phyloP scores from a whole-genome alignment of 2,797 vertebrate genomes.

The Lepilemur ruficaudatus region DNA sequence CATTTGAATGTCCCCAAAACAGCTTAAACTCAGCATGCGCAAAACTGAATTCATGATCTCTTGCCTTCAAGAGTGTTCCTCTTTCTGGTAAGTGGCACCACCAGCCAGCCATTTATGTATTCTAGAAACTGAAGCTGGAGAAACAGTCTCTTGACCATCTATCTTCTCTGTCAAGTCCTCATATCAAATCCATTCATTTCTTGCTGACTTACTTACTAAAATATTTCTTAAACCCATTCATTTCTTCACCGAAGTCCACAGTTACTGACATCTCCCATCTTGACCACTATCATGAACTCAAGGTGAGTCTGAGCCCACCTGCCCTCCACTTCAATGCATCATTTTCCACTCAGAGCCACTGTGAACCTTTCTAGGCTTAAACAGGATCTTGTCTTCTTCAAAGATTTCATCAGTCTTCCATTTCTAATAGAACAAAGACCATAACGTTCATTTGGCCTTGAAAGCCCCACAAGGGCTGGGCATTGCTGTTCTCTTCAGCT shows the following conservation, averaged over 20 bases:
- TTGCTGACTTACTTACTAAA: neutral
- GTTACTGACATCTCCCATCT: neutral
- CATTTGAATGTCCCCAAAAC: neutral
- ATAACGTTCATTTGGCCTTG: neutral
- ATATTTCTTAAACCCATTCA: conserved; percentile 7
- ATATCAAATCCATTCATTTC: neutral
- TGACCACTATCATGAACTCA: neutral
- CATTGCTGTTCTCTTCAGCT: neutral
- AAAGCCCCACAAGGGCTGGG: neutral
- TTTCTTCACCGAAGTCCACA: neutral
- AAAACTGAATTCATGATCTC: neutral
- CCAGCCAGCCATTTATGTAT: neutral
- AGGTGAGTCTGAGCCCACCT: neutral
- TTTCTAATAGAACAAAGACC: neutral
- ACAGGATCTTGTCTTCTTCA: neutral
- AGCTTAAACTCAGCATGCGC: neutral
- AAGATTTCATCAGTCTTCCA: neutral
- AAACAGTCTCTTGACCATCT: neutral
- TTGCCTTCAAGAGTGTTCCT: neutral
- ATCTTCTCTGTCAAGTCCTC: neutral
- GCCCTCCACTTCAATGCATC: neutral
- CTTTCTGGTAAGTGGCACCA: neutral
- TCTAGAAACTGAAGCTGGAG: neutral
- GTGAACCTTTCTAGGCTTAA: neutral
- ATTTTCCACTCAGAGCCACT: neutral